Percentiles rank a stretch among this genome's conserved stretches.
These are phyloP conservation scores for Cynodonichthys magdalenae DNA, from an alignment of 2,797 vertebrate species.

Conservation along the genomic window DNA sequence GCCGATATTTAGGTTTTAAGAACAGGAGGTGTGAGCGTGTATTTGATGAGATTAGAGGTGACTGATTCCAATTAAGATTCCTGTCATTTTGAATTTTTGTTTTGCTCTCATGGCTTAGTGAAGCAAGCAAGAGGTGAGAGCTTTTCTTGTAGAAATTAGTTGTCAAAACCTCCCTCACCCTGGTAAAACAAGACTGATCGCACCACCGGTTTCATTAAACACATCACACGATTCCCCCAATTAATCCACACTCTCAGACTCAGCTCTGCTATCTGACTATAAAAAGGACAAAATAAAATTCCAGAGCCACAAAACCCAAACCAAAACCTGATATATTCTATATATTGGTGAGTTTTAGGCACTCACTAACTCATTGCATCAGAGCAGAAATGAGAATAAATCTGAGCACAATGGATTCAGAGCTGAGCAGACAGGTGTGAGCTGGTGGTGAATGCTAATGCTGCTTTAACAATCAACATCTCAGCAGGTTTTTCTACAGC, in stretches of 20 bases:
- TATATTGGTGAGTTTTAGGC: neutral
- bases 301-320: no score
- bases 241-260: neutral
- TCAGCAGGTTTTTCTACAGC: constrained; percentile 1
- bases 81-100: constrained; percentile 3
- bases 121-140: neutral
- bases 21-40: neutral
- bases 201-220: neutral
- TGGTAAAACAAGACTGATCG: neutral
- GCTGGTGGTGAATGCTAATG: constrained; percentile 37
- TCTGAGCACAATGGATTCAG: neutral
- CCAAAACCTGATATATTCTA: no score
- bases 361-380: neutral
- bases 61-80: neutral
- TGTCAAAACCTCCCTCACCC: neutral
- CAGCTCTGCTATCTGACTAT: neutral
- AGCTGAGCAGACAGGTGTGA: constrained; percentile 11
- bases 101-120: neutral
- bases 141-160: neutral
- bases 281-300: no score
- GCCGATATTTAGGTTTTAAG: neutral
- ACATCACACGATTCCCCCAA: neutral
- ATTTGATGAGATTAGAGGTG: neutral
- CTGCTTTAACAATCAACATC: constrained; percentile 11
- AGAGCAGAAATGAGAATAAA: neutral